These are phyloP conservation scores for Zaprionus bogoriensis DNA, from an alignment of 2,888 invertebrate genomes.

Conservation along the genomic window DNA sequence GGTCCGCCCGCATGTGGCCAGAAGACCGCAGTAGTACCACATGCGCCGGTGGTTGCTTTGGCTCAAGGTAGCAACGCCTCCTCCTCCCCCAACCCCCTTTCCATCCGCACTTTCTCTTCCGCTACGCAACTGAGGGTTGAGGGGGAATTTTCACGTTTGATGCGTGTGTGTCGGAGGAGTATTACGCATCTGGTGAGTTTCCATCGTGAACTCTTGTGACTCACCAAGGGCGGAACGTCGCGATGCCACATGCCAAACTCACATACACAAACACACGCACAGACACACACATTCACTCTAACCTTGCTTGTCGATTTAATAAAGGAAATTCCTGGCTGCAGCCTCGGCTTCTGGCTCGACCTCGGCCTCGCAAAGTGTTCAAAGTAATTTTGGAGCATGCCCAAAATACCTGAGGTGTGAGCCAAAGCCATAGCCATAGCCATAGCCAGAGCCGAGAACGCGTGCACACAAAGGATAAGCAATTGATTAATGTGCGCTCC, in stretches of 20 bases:
- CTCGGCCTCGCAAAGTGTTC: constrained; percentile 71
- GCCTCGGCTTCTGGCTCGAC: neutral
- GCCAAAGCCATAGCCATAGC: constrained; percentile 1
- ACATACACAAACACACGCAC: neutral
- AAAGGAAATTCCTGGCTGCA: constrained; percentile 70
- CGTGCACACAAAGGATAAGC: constrained; percentile 60
- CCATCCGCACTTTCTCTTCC: neutral
- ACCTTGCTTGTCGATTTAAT: constrained; percentile 69
- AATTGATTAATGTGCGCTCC: constrained; percentile 75
- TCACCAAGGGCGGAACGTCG: constrained; percentile 28
- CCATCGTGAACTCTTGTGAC: constrained; percentile 18
- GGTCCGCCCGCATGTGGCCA: constrained; percentile 57
- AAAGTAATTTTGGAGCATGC: constrained; percentile 78
- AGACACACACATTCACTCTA: constrained; percentile 1
- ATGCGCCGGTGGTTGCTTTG: constrained; percentile 58
- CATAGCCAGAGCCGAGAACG: no score
- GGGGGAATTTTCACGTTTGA: constrained; percentile 61
- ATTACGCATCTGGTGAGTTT: constrained; percentile 73
- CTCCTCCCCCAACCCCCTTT: neutral
- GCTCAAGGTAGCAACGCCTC: constrained; percentile 44
- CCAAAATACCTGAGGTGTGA: constrained; percentile 68
- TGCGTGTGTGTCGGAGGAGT: constrained; percentile 51
- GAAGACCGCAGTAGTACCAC: constrained; percentile 28
- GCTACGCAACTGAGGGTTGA: neutral
- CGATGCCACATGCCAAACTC: constrained; percentile 55